Base-by-base conservation (phyloP, 2,888 invertebrate species). In the Carpatolechia fugitivella region DNA sequence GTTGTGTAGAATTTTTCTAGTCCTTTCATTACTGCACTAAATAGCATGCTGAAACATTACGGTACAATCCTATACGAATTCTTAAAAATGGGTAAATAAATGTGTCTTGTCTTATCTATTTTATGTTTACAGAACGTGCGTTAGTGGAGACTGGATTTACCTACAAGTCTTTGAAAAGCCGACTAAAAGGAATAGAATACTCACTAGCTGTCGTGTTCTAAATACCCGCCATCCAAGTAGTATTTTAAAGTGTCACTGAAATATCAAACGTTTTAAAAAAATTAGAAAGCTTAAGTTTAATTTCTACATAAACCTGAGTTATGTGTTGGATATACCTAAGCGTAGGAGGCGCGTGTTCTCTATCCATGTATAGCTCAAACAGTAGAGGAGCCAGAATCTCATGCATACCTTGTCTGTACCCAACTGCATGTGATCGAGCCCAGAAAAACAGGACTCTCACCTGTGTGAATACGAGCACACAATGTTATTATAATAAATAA, bases 331-430 rank as follows among this genome's bases (percentile, higher is more conserved):
- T 61, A 64, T 56, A 85, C 88, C 78, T 75, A 16, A 85, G 33
- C 10, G 68, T 55, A 0, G 60, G 60, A 0, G 86, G 83, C 1
- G 81, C 80, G 13, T 74, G 70, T 33, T 74, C 93, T 62, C 95
- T 94, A 76, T 97, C 97, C 60, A 92, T 91, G 69, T 94, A 93
- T 18, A 96, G 84, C 10, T 96, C 95, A 73, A 94, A 95, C 29
- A 97, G 85, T 49, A 96, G 79, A 0, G 96, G 96, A 0, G 96
- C 97, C 51, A 97, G 81, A 49, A 97, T 92, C 79, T 97, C 97
- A 80, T 97, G 97, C 96, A 97, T 97, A 18, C 97, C 96, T 90
- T 96, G 96, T 40, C 95, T 91, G 74, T 97, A 96, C 50, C 94
- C 93, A 66, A 96, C 91, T 0, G 93, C 91, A 80, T 95, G 93